Conservation (phyloP, 2,113 vertebrate species). For the Prunella himalayana region DNA sequence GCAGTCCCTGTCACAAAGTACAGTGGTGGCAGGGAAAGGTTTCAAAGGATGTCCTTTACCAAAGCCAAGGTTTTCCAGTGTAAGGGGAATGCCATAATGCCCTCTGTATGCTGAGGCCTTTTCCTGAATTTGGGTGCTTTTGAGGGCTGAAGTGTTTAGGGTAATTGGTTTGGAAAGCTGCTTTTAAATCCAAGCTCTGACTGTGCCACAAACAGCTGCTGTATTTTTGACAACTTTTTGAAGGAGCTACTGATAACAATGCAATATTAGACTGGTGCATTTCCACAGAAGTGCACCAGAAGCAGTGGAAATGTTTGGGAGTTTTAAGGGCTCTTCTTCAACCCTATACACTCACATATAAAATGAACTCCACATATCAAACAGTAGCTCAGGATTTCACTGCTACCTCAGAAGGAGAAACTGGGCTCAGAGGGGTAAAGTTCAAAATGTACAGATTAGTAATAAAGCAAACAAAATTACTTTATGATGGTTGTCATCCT, state of each 20-base stretch:
- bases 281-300: neutral
- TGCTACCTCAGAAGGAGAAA: constrained; percentile 1
- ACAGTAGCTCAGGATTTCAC: neutral
- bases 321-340: neutral
- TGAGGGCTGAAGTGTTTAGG: neutral
- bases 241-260: neutral
- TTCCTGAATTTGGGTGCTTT: neutral
- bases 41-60: neutral
- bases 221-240: neutral
- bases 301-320: neutral
- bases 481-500: neutral
- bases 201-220: neutral
- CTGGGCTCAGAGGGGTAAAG: constrained; percentile 1
- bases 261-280: neutral
- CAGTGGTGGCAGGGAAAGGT: neutral
- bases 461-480: neutral
- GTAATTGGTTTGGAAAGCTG: neutral
- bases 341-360: neutral
- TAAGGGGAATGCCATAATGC: neutral
- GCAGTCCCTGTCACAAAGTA: neutral
- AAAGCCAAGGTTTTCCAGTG: neutral
- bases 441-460: neutral
- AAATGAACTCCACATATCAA: neutral
- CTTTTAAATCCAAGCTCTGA: neutral
- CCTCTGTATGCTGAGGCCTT: neutral